Conservation (phyloP, 2,113 vertebrate genomes). For the Cairina moschata region DNA sequence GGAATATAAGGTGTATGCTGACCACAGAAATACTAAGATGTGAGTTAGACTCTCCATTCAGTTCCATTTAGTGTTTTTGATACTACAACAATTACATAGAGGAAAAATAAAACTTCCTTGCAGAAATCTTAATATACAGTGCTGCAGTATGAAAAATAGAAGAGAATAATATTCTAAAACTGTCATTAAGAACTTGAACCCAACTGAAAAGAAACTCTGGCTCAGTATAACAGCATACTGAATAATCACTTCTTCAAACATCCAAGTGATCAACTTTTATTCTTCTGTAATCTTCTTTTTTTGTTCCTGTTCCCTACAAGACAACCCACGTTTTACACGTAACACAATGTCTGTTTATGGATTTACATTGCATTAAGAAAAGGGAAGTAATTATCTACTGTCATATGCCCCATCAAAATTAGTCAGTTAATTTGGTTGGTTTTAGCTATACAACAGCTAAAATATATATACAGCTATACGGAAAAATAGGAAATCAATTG, state of each 20-base stretch:
- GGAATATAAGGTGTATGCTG: background rate
- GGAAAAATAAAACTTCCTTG: background rate
- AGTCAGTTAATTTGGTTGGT: background rate
- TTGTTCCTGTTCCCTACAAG: background rate
- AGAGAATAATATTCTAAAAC: background rate
- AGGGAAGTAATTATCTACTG: background rate
- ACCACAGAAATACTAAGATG: background rate
- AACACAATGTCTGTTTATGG: background rate
- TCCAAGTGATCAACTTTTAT: background rate
- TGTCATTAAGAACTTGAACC: background rate
- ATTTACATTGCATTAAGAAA: background rate
- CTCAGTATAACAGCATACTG: background rate
- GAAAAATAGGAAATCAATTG: slow-evolving; percentile 8
- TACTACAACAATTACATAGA: background rate
- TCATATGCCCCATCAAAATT: slow-evolving; percentile 17
- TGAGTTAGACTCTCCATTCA: background rate
- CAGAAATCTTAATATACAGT: background rate
- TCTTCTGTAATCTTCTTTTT: background rate
- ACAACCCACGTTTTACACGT: background rate
- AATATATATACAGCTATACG: background rate
- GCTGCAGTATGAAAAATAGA: background rate
- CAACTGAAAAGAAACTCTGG: background rate
- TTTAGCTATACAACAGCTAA: slow-evolving; percentile 4
- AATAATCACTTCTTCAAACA: background rate
- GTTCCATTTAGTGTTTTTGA: background rate